A percentile compares a stretch with the other conserved stretches of the same genome.
These are phyloP conservation scores for Tanytarsus gracilentus DNA, from an alignment of 2,888 invertebrate species.

Conservation along the genomic window DNA sequence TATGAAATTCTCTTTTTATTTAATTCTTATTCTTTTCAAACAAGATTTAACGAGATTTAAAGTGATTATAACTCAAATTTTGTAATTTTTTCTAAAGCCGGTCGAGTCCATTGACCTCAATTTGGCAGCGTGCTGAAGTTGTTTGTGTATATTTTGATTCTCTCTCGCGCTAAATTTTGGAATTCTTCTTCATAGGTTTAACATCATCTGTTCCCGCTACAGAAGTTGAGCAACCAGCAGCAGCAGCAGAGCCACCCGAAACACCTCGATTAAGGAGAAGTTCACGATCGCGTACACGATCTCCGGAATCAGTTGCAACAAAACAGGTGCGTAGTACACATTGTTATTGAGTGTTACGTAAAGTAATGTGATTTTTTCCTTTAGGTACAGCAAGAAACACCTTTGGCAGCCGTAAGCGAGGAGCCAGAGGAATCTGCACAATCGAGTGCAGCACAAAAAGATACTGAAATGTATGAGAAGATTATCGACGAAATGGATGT, in stretches of 20 bases:
- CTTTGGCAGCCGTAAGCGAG: constrained; percentile 7
- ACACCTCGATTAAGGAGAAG: constrained; percentile 21
- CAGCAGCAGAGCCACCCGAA: not conserved
- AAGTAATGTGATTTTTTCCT: too few relatives aligned
- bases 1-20: not conserved
- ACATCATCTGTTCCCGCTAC: not conserved
- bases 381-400: constrained; percentile 28
- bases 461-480: constrained; percentile 6
- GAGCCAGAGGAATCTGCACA: constrained; percentile 22
- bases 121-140: too few relatives aligned
- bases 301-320: constrained; percentile 29
- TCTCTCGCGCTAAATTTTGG: too few relatives aligned
- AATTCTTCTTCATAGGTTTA: not conserved
- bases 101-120: too few relatives aligned
- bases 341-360: constrained; percentile 28
- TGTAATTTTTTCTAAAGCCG: too few relatives aligned
- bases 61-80: too few relatives aligned
- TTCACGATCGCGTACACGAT: constrained; percentile 25
- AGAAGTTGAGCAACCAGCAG: not conserved
- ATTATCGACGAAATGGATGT: constrained; percentile 26
- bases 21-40: not conserved
- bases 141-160: too few relatives aligned
- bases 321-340: constrained; percentile 17
- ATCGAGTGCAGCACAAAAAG: not conserved
- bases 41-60: too few relatives aligned